Evolutionary conservation across 2,888 invertebrate genomes (phyloP), one percentile per base, ranked within the genome.

Genomic region (Arrhopalites spinosus): DNA sequence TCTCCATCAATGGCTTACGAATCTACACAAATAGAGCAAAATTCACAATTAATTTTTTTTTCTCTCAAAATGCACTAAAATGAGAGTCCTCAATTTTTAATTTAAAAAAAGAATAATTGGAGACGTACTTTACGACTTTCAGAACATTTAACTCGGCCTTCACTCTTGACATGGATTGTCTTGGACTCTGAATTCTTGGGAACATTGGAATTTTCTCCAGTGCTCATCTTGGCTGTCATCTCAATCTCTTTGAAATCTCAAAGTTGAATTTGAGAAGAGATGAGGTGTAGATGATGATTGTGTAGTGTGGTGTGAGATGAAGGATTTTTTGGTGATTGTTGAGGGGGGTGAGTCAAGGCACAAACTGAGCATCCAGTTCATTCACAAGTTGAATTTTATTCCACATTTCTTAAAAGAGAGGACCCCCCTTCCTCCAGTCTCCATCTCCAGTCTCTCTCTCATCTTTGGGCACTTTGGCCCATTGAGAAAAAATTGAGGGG

Each of bases 1-100:
- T 88, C 83, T 88, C 88, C 87, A 88, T 88, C 68, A 88, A 81
- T 0, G 88, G 88, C 83, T 88, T 88, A 23, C 88, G 85, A 67
- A 88, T 86, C 83, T 82, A 64, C 3, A 73, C 25, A 43, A 72
- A 59, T 13, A 23, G 47, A 66, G 17, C 25, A 66, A 56, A 68
- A 61, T 29, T 43, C 8, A 29, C 45, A 61, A 50, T 68, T 25
- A 45, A 25, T n/a, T n/a, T n/a, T n/a, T n/a, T n/a, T n/a, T n/a
- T 1, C 8, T 20, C 1, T 11, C n/a, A 13, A 23, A 20, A 20
- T 17, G 5, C 5, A 17, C 5, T 17, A 53, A 53, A 53, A 53
- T 8, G 17, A 8, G 20, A 53, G n/a, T n/a, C n/a, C n/a, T n/a
- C 56, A 56, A 13, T 25, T 61, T 61, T 3, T 61, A 15, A 36